phyloP scores from a whole-genome alignment of 2,797 vertebrate species.

The Muraenolepis orangiensis region DNA sequence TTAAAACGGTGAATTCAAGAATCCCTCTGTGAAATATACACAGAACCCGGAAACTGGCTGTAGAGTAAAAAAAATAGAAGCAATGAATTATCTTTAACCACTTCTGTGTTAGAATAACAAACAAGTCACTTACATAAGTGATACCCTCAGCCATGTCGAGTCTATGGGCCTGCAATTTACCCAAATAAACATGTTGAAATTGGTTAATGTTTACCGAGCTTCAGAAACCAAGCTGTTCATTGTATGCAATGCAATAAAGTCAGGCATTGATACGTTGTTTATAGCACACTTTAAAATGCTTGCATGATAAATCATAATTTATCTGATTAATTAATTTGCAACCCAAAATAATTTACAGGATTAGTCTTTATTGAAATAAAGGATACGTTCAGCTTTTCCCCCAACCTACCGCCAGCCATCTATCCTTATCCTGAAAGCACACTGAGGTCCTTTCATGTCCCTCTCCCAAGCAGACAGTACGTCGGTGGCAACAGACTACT shows the following conservation, averaged over 20 bases:
- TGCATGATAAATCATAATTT: neutral
- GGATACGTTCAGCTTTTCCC: neutral
- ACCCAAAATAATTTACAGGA: neutral
- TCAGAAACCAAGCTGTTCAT: neutral
- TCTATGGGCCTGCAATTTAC: neutral
- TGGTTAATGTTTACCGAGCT: neutral
- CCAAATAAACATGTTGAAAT: neutral
- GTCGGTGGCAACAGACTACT: slow-evolving; percentile 87
- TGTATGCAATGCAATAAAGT: neutral
- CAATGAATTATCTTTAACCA: neutral
- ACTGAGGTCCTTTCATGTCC: neutral
- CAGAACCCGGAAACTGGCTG: neutral
- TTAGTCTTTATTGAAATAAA: neutral
- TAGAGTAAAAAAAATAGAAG: neutral
- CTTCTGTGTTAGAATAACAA: neutral
- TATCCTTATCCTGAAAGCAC: neutral
- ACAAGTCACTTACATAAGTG: neutral
- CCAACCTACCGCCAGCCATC: neutral
- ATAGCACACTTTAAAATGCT: neutral
- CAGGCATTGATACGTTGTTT: neutral
- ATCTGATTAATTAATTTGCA: neutral
- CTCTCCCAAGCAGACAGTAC: slow-evolving; percentile 72
- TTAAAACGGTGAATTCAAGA: neutral
- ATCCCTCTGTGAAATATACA: neutral
- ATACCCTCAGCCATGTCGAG: neutral